Evolutionary conservation across 2,113 vertebrate species (phyloP).

Genomic region (Xenopus borealis): DNA sequence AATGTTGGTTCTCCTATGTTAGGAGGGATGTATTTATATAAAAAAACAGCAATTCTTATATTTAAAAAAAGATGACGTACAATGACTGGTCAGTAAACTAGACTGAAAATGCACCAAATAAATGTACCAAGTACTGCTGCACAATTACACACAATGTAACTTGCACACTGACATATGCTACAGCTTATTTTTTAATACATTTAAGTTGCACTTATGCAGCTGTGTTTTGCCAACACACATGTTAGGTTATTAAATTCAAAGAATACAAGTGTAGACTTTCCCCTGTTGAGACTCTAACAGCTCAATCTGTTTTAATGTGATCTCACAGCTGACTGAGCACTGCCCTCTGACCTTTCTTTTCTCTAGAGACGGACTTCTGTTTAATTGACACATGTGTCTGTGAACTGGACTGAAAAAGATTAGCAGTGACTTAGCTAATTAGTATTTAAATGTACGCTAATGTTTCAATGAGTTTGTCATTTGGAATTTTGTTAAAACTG

Average conservation of each 20-base stretch:
- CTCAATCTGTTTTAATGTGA: conserved; percentile 60
- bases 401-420: conserved; percentile 64
- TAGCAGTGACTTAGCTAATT: conserved; percentile 73
- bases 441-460: conserved; percentile 73
- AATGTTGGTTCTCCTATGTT: too few species aligned
- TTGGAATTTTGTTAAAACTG: conserved; percentile 64
- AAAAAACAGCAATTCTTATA: too few species aligned
- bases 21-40: too few species aligned
- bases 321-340: conserved; percentile 75
- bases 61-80: too few species aligned
- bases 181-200: neutral
- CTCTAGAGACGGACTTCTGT: conserved; percentile 62
- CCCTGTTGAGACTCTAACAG: conserved; percentile 56
- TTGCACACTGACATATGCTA: too few species aligned
- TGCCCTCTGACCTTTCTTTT: conserved; percentile 71
- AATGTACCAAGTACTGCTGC: too few species aligned
- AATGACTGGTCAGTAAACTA: too few species aligned
- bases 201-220: neutral
- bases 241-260: conserved; percentile 16
- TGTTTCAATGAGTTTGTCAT: conserved; percentile 65
- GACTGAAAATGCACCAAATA: too few species aligned
- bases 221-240: neutral
- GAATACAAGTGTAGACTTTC: conserved; percentile 19
- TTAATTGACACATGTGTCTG: conserved; percentile 71
- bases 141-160: too few species aligned